Conservation (phyloP, 2,113 vertebrate genomes). For the Philantomba maxwellii region DNA sequence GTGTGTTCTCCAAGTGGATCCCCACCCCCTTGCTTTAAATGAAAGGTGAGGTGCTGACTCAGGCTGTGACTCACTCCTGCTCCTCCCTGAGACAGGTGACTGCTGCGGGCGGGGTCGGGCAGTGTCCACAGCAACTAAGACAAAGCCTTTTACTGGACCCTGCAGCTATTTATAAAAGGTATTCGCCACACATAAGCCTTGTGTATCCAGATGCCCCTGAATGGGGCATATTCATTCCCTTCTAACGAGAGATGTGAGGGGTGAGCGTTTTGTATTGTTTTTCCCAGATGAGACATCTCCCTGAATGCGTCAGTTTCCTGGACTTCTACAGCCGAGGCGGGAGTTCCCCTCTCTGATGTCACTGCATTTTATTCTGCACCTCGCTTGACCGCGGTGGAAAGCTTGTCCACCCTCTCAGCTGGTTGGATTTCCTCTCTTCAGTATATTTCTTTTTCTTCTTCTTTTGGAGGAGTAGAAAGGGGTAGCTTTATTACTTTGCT, state of each 20-base stretch:
- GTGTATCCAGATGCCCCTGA: too few relatives aligned
- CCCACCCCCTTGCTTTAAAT: background rate
- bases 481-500: background rate
- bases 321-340: background rate
- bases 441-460: background rate
- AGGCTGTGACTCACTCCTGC: background rate
- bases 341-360: background rate
- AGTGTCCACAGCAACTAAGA: background rate
- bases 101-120: background rate
- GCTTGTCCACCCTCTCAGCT: background rate
- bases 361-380: accelerated
- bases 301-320: background rate
- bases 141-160: background rate
- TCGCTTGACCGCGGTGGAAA: background rate
- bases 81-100: background rate
- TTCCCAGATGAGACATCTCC: background rate
- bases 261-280: background rate
- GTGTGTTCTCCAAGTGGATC: background rate
- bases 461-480: background rate
- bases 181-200: background rate
- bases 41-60: background rate
- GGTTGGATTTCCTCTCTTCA: background rate
- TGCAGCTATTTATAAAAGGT: background rate
- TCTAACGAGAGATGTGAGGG: background rate
- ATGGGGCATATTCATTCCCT: background rate